A percentile compares a stretch with the other conserved stretches of the same genome.
These are phyloP conservation scores for Listrodromus nycthemerus DNA, from an alignment of 2,888 invertebrate species.

Conservation along the genomic window DNA sequence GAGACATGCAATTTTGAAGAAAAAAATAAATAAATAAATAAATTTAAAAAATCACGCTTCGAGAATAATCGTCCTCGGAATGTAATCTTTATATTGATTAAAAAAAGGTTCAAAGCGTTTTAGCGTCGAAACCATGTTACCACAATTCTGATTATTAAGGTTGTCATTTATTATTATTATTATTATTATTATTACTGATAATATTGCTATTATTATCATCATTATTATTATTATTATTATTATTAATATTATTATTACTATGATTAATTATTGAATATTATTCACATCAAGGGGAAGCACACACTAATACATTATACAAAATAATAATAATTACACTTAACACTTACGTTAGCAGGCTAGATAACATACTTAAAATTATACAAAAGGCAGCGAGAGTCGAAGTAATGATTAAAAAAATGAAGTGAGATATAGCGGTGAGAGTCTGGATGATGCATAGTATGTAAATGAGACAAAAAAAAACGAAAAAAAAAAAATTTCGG, in stretches of 20 bases:
- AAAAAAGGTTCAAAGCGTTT: slow-evolving; percentile 63
- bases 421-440: slow-evolving; percentile 42
- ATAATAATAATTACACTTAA: slow-evolving; percentile 79
- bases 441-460: slow-evolving; percentile 50
- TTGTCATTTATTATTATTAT: slow-evolving; percentile 59
- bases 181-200: slow-evolving; percentile 73
- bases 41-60: slow-evolving; percentile 63
- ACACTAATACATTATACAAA: slow-evolving; percentile 77
- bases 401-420: slow-evolving; percentile 12
- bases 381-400: slow-evolving; percentile 37
- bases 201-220: slow-evolving; percentile 67
- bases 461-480: slow-evolving; percentile 57
- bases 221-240: slow-evolving; percentile 74
- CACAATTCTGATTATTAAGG: slow-evolving; percentile 67
- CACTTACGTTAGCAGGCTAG: slow-evolving; percentile 82
- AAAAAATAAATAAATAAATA: slow-evolving; percentile 26
- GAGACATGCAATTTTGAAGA: slow-evolving; percentile 42
- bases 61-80: slow-evolving; percentile 53
- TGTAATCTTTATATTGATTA: slow-evolving; percentile 67
- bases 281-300: slow-evolving; percentile 68
- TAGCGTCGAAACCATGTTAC: slow-evolving; percentile 33
- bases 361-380: slow-evolving; percentile 66
- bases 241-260: slow-evolving; percentile 73
- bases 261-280: slow-evolving; percentile 54
- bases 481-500: slow-evolving; percentile 22